phyloP scores from a whole-genome alignment of 2,113 vertebrate genomes.

The Amazona guildingii region DNA sequence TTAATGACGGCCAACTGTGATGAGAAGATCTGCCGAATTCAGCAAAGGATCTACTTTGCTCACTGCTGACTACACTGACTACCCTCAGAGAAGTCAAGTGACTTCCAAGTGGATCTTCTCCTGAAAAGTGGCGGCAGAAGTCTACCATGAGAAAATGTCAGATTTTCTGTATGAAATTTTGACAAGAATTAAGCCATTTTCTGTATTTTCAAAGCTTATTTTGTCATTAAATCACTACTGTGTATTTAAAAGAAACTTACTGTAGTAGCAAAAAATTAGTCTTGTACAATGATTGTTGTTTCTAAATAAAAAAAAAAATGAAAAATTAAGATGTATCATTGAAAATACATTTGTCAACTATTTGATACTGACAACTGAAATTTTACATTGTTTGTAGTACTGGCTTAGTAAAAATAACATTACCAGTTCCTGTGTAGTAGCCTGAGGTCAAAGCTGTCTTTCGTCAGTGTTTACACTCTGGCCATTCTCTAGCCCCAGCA shows the following conservation, averaged over 20 bases:
- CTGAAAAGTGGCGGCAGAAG: not conserved
- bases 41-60: not conserved
- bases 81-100: not conserved
- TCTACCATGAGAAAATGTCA: not conserved
- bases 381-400: not conserved
- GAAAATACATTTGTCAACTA: not conserved
- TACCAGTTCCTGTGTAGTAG: not conserved
- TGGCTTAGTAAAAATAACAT: not conserved
- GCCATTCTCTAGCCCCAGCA: not conserved
- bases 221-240: not conserved
- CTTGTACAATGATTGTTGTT: not conserved
- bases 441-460: not conserved
- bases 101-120: not conserved
- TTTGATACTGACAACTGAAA: not conserved
- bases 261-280: not conserved
- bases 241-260: not conserved
- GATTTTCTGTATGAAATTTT: not conserved
- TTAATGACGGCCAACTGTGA: not conserved
- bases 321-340: not conserved
- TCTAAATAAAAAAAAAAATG: not conserved
- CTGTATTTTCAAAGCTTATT: not conserved
- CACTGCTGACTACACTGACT: not conserved
- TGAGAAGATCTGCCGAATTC: not conserved
- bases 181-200: not conserved
- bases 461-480: not conserved